Base-by-base conservation (phyloP, 2,113 vertebrate genomes). In the Phrynocephalus versicolor region DNA sequence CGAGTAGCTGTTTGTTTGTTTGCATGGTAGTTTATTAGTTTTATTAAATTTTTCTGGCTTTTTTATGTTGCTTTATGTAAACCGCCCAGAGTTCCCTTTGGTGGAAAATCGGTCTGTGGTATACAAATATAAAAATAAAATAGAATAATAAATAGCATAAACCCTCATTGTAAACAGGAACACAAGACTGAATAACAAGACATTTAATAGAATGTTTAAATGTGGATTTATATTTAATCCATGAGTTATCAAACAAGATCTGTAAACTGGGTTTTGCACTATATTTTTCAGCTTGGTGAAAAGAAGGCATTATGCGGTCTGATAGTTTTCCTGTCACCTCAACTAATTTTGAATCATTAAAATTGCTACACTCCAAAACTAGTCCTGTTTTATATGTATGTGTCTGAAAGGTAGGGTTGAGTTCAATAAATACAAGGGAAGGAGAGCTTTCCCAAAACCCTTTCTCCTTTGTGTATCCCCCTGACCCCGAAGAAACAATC, bases 141-240 rank as follows among this genome's bases (percentile, higher is more conserved):
- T n/a, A n/a, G n/a, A n/a, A n/a, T n/a, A n/a, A n/a, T n/a, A n/a
- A n/a, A n/a, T 77, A 3, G 81, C 23, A 70, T 79, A 15, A 33
- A 15, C 10, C 3, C 14, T 72, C 39, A 85, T 78, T 88, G 76
- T 2, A 88, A 89, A 88, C 73, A n/a, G 45, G 45, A 51, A 51
- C 45, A 51, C 10, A 51, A 51, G 5, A 51, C 45, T 10, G 85
- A 25, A 73, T 77, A 70, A 0, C 16, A 39, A 0, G 74, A 57
- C 78, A 75, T 82, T 81, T 86, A 74, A 87, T 85, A 80, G 41
- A 75, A 30, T 41, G 23, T 0, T 65, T 6, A 60, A 55, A 21
- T 60, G 6, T 74, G 67, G n/a, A n/a, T 27, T 84, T 13, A 76
- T 67, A 73, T 62, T 37, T 84, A 82, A 76, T 76, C 45, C 23